phyloP scores from a whole-genome alignment of 1,140 invertebrate species.

The Drosophila kanapiae region DNA sequence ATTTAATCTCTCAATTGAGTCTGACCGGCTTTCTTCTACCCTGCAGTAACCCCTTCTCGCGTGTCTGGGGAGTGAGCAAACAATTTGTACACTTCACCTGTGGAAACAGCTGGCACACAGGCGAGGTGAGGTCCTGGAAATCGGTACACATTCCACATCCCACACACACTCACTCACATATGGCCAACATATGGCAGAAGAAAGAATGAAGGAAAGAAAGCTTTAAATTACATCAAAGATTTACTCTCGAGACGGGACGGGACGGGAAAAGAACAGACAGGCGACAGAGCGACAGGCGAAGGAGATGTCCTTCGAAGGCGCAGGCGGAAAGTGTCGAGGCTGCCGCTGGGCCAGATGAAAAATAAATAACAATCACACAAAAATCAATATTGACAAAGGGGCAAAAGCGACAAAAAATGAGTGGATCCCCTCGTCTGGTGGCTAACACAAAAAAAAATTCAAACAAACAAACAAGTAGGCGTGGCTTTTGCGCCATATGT shows the following conservation, averaged over 20 bases:
- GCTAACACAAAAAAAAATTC: neutral
- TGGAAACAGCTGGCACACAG: conserved; percentile 38
- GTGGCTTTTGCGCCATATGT: conserved; percentile 47
- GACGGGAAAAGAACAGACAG: neutral
- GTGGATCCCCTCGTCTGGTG: conserved; percentile 3
- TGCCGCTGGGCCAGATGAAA: conserved; percentile 61
- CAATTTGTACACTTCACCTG: conserved; percentile 54
- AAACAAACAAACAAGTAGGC: conserved; percentile 30
- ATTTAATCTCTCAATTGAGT: conserved; percentile 54
- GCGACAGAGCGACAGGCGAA: conserved; percentile 8
- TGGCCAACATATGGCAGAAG: conserved; percentile 53
- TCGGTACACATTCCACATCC: neutral
- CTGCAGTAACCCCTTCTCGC: conserved; percentile 6
- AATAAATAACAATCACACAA: conserved; percentile 80
- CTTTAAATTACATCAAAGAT: conserved; percentile 69
- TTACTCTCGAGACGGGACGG: conserved; percentile 5
- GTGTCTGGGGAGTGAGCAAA: conserved; percentile 31
- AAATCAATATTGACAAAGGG: conserved; percentile 76
- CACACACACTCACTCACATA: conserved; percentile 17
- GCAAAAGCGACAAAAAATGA: conserved; percentile 13
- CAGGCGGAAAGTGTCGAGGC: conserved; percentile 31
- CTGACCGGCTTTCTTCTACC: conserved; percentile 19
- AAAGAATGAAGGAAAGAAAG: conserved; percentile 21
- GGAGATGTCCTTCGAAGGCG: conserved; percentile 34
- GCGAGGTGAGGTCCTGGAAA: conserved; percentile 16